These are phyloP conservation scores for Porites cylindrica DNA, from an alignment of 92 coral and sea anemone species.

Conservation along the genomic window DNA sequence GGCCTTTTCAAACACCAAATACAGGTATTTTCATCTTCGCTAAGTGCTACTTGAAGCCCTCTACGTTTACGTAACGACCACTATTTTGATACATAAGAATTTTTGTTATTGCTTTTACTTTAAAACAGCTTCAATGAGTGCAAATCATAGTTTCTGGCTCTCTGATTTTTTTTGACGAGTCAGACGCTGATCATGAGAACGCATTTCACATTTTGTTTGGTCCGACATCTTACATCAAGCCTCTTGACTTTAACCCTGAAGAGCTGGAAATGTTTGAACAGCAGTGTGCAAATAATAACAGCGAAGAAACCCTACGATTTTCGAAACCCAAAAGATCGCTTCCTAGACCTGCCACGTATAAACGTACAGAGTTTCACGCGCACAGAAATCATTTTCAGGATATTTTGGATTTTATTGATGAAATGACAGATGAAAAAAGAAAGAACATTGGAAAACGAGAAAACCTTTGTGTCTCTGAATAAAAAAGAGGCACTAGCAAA, in stretches of 20 bases:
- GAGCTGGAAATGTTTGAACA: conserved; percentile 87
- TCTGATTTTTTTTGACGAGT: conserved; percentile 60
- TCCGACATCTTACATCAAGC: conserved; percentile 73
- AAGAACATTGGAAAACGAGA: not conserved
- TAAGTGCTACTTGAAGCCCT: too few species aligned
- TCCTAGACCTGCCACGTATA: not conserved
- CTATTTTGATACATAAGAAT: not conserved
- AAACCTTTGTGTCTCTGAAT: conserved; percentile 10
- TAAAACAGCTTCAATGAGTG: conserved; percentile 18
- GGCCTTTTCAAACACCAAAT: too few species aligned
- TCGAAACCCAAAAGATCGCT: not conserved
- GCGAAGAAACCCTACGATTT: not conserved
- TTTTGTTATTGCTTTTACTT: not conserved
- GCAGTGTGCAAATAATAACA: not conserved
- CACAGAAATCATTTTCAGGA: conserved; percentile 80
- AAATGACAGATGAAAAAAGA: conserved; percentile 68
- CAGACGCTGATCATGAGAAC: conserved; percentile 61
- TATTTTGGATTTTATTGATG: conserved; percentile 85
- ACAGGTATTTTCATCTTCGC: too few species aligned
- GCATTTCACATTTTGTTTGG: conserved; percentile 78
- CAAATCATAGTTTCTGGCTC: conserved; percentile 80
- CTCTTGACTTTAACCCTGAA: conserved; percentile 78
- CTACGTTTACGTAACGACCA: not conserved
- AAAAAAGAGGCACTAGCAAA: not conserved
- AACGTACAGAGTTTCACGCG: conserved; percentile 28